Base-by-base conservation (phyloP, 2,797 vertebrate species). In the Smutsia temminckii region DNA sequence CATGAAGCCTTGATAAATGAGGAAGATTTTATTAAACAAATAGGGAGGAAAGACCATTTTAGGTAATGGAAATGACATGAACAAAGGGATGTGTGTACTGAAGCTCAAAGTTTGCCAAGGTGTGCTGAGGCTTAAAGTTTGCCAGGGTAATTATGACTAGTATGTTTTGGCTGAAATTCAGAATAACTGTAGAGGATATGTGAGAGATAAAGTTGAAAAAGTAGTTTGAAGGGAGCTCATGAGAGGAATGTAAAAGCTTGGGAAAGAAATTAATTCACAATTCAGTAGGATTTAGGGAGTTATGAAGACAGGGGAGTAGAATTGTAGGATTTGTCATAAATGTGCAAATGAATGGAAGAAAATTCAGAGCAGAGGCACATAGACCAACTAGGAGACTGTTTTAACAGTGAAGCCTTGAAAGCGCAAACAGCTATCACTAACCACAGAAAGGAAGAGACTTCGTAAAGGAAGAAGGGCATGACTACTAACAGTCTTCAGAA, bases 141-240 rank as follows among this genome's bases (percentile, higher is more conserved):
- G 88, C 81, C 87, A 96, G 77, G 14, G 23, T 80, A 81, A 72
- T 93, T 95, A 81, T 81, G 55, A 85, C 53, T 89, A 57, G 68
- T 95, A 59, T 74, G 25, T 91, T 96, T 86, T 95, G 83, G 42
- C 79, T 93, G 57, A 93, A 85, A 91, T 91, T 85, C 90, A 95
- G 51, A 72, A 40, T 88, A 89, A 95, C 37, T 32, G 6, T 95
- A 53, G 64, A 87, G 25, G 34, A 84, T 93, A 69, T 55, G 3
- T 85, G 37, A 81, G 29, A 91, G 86, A 85, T 63, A 91, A 81
- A 85, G 23, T 94, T 84, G 78, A 80, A 86, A 78, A 59, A 61
- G 63, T 72, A 53, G 53, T 81, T 85, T 53, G 27, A 94, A 85
- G 55, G 55, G 91, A 88, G 29, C 61, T 91, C 34, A 14, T 14